Evolutionary conservation across 2,888 invertebrate species (phyloP).

Genomic region (Cinara cedri): DNA sequence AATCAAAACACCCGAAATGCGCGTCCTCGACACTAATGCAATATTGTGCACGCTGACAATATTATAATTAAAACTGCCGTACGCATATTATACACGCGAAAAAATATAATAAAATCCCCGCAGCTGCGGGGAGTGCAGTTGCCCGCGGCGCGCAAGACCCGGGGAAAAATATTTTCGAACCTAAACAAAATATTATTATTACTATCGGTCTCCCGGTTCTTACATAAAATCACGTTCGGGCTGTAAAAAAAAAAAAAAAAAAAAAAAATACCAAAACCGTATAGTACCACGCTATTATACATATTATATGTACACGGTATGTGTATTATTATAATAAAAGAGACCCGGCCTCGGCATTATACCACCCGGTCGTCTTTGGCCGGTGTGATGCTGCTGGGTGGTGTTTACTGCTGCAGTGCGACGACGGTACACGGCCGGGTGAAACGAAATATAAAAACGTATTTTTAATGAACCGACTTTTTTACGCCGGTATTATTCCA

Average conservation of each 20-base stretch:
- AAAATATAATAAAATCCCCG: too few species aligned
- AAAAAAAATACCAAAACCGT: neutral
- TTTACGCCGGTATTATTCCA: constrained; percentile 47
- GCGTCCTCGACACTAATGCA: too few species aligned
- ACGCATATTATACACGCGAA: too few species aligned
- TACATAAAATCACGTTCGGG: constrained; percentile 52
- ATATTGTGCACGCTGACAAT: too few species aligned
- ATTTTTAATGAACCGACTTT: constrained; percentile 55
- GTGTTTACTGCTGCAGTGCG: neutral
- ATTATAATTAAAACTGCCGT: too few species aligned
- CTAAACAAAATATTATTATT: constrained; percentile 24
- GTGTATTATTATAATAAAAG: constrained; percentile 10
- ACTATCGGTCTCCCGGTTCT: neutral
- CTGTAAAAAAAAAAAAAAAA: constrained; percentile 42
- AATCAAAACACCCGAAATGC: too few species aligned
- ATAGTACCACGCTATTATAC: neutral
- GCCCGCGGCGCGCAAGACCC: neutral
- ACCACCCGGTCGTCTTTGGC: neutral
- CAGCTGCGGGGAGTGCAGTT: neutral
- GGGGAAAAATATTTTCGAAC: neutral
- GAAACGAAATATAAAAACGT: constrained; percentile 55
- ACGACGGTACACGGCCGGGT: constrained; percentile 16
- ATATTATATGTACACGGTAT: too few species aligned
- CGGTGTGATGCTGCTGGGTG: too few species aligned
- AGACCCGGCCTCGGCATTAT: neutral